Base-by-base conservation (phyloP, 2,888 invertebrate species). In the Morpho achilles region DNA sequence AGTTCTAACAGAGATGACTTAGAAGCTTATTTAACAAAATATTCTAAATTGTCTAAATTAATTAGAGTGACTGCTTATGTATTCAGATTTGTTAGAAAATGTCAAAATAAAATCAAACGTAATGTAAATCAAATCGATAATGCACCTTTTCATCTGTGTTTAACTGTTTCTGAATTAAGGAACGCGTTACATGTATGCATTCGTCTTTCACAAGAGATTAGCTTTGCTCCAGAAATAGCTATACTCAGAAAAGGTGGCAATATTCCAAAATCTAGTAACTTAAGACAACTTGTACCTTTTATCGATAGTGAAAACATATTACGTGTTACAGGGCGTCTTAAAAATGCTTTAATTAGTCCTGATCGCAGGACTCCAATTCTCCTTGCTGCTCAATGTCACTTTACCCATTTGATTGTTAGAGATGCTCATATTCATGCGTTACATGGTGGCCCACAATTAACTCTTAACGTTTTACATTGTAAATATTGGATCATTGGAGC, bases 61-160 rank as follows among this genome's bases (percentile, higher is more conserved):
- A 6, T 56, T 59, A 4, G 47, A 67, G 7, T 55, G 9, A 2
- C 64, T 56, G 61, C 65, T 16, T 69, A 60, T 50, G 64, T 61
- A 16, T 57, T 49, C 43, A 53, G 65, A 42, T 63, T 64, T 56
- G 22, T 64, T 7, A 9, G 9, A 8, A 22, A 50, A 53, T 10
- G 39, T 23, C 16, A 16, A 45, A n/a, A 49, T 10, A 41, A n/a
- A 39, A 8, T 22, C 7, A 39, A 32, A 6, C 47, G 10, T 7
- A 40, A 10, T 9, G 16, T 16, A 16, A 16, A 16, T 16, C 16
- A 16, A 16, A 16, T 16, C 16, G 16, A 16, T 16, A 16, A 16
- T 16, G 16, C 16, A 16, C 16, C 16, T 16, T 16, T 16, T 16
- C 16, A 16, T 16, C 16, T 1, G 16, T 16, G 16, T 16, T 16